Conservation (phyloP, 2,888 invertebrate species). For the Epistrophella euchroma region DNA sequence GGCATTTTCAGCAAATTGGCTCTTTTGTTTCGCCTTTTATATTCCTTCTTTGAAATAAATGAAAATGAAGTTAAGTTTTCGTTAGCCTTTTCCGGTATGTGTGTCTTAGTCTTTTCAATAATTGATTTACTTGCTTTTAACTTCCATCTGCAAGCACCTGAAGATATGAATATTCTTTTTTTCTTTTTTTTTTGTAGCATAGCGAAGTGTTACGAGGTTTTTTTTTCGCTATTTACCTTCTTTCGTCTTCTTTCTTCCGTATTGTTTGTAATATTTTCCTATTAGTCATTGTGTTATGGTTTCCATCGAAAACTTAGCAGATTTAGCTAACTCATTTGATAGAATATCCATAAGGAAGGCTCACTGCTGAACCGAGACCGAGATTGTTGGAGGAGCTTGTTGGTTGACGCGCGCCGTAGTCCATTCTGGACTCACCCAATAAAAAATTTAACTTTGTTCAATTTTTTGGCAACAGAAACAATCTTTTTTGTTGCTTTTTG, state of each 20-base stretch:
- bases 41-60: slow-evolving; percentile 40
- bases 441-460: neutral
- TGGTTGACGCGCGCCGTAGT: too few relatives aligned
- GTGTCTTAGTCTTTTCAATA: neutral
- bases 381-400: too few relatives aligned
- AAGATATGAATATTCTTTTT: neutral
- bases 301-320: too few relatives aligned
- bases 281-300: neutral
- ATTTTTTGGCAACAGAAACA: slow-evolving; percentile 18
- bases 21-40: slow-evolving; percentile 61
- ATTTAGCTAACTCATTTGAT: too few relatives aligned
- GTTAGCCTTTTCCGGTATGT: slow-evolving; percentile 31
- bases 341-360: too few relatives aligned
- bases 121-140: neutral
- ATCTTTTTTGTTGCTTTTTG: neutral
- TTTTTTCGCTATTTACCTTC: neutral
- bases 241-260: neutral
- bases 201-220: neutral
- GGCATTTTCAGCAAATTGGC: slow-evolving; percentile 52
- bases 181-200: neutral
- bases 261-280: neutral
- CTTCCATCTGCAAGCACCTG: neutral
- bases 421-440: too few relatives aligned
- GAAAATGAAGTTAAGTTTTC: slow-evolving; percentile 62
- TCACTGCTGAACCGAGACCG: too few relatives aligned